Base-by-base conservation (phyloP, 2,797 vertebrate genomes). In the Chelonia mydas region DNA sequence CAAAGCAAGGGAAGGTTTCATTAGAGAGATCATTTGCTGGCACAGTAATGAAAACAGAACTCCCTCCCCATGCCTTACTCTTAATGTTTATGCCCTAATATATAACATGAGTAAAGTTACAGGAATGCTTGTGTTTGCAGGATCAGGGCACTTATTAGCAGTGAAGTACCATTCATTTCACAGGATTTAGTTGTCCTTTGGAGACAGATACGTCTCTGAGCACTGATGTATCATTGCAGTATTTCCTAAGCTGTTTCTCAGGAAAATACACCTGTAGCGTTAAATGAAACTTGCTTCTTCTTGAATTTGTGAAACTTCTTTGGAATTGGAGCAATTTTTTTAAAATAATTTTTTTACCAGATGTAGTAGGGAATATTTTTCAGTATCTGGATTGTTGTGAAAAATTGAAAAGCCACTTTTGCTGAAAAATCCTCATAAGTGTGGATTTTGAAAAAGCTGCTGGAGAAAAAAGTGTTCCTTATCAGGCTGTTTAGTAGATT, bases 241-340 rank as follows among this genome's bases (percentile, higher is more conserved):
- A 82, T 86, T 92, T 88, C 85, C 83, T 90, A 68, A 92, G 94
- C 96, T 94, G 86, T 84, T 97, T 97, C 94, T 96, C 77, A 55
- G 93, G 95, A 92, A 91, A 94, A 92, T 92, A 95, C 95, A 96
- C 96, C 97, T 27, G 11, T 94, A 87, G 81, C 93, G 81, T 91
- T 97, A 96, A 97, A 95, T 96, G 92, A 94, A 97, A 96, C 96
- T 95, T 79, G 45, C 57, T 37, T 94, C 33, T 81, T 91, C 92
- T 93, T 78, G 27, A n/a, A 33, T 72, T 81, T 77, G 28, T 88
- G 90, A 78, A 95, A 96, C 88, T 93, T 96, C 94, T 31, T 59
- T 31, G 28, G 57, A 59, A 81, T 77, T 68, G 93, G 96, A 96
- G 94, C 95, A 59, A 31, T 59, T 59, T 59, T 55, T 57, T 57